phyloP scores from a whole-genome alignment of 2,113 vertebrate species.

The Hystrix cristata region DNA sequence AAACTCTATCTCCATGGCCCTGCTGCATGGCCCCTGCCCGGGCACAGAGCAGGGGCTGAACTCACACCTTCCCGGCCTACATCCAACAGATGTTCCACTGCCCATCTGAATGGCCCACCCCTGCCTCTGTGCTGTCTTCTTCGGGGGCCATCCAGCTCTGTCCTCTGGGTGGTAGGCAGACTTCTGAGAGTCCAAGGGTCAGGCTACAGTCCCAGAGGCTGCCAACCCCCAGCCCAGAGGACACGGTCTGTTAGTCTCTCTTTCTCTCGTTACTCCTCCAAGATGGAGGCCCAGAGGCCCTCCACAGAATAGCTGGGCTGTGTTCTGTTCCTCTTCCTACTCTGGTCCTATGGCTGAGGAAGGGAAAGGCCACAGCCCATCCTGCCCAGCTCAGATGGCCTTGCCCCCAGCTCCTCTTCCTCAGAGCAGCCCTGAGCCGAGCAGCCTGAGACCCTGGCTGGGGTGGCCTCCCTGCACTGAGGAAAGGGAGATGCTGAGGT shows the following conservation, averaged over 20 bases:
- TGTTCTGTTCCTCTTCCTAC: rapidly evolving
- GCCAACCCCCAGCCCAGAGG: not conserved
- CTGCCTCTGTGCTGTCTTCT: not conserved
- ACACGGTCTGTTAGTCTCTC: too few species aligned
- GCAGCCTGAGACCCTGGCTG: not conserved
- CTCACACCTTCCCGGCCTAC: not conserved
- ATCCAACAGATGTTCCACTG: not conserved
- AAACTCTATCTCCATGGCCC: not conserved
- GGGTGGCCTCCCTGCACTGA: not conserved
- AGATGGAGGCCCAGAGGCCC: not conserved
- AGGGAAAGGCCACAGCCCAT: not conserved
- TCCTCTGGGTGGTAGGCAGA: not conserved
- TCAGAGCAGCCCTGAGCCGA: not conserved
- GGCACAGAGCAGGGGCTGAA: not conserved
- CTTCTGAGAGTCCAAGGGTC: not conserved
- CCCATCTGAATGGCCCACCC: not conserved
- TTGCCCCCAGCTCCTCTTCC: not conserved
- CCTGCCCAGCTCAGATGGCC: not conserved
- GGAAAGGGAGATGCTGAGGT: not conserved
- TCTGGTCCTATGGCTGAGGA: rapidly evolving
- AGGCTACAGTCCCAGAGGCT: not conserved
- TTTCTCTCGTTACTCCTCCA: not conserved
- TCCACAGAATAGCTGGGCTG: not conserved
- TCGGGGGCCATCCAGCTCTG: rapidly evolving
- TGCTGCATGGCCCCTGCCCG: not conserved